A percentile compares a stretch with the other conserved stretches of the same genome.
Evolutionary conservation across 2,888 invertebrate species (phyloP).

Genomic region (Hypolimnas misippus): DNA sequence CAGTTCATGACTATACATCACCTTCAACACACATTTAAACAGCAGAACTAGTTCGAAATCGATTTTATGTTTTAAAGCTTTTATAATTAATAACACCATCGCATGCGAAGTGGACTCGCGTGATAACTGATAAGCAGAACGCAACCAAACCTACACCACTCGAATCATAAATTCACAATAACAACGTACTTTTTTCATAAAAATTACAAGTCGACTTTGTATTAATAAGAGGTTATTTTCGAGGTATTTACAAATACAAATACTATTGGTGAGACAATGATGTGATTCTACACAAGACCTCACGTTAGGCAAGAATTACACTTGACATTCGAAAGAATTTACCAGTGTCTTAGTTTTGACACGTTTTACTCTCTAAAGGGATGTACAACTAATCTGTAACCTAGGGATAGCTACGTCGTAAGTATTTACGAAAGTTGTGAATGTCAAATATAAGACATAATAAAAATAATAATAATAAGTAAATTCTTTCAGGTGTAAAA

Average conservation of each 20-base stretch:
- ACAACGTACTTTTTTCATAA: not conserved
- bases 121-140: constrained; percentile 2
- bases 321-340: no score
- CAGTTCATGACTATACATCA: no score
- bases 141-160: constrained; percentile 4
- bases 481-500: no score
- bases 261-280: no score
- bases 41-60: no score
- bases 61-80: not conserved
- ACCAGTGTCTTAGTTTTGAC: not conserved
- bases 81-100: not conserved
- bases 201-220: not conserved
- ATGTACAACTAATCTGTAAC: not conserved
- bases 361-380: not conserved
- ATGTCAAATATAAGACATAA: no score
- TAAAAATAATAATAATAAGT: no score
- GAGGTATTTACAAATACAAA: not conserved
- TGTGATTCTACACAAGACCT: no score
- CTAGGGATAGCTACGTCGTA: no score
- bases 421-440: no score
- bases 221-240: not conserved
- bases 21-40: no score
- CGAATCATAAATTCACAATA: not conserved
- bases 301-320: no score
- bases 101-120: constrained; percentile 6